These are phyloP conservation scores for Megaleporinus macrocephalus DNA, from an alignment of 2,113 vertebrate species.

Conservation along the genomic window DNA sequence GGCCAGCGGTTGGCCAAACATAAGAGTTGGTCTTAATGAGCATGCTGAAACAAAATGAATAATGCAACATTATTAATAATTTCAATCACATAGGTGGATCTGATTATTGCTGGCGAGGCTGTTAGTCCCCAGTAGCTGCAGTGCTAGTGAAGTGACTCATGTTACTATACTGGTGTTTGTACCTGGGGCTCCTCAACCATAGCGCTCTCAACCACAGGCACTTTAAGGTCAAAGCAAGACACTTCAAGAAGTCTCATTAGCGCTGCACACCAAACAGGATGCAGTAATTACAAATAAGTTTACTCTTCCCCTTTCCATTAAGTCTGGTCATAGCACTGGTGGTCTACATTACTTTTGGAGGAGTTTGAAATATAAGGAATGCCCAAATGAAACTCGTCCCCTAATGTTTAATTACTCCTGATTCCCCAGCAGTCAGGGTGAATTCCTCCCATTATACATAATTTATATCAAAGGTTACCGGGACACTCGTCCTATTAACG, in stretches of 20 bases:
- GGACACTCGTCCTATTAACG: constrained; percentile 73
- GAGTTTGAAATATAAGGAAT: constrained; percentile 59
- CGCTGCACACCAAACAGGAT: constrained; percentile 35
- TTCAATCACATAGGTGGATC: constrained; percentile 76
- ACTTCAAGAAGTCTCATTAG: constrained; percentile 42
- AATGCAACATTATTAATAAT: constrained; percentile 18
- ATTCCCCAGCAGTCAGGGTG: constrained; percentile 66
- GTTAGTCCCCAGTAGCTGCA: constrained; percentile 52
- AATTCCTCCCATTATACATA: constrained; percentile 62
- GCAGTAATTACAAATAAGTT: constrained; percentile 29
- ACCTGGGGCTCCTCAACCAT: constrained; percentile 63
- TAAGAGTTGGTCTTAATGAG: constrained; percentile 76
- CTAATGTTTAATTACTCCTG: constrained; percentile 66
- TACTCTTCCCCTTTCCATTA: not conserved
- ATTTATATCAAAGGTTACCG: constrained; percentile 80
- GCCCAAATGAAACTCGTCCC: constrained; percentile 60
- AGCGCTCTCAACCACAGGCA: constrained; percentile 57
- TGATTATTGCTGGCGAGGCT: constrained; percentile 57
- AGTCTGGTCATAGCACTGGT: not conserved
- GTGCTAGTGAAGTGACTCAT: constrained; percentile 62
- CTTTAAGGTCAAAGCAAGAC: constrained; percentile 66
- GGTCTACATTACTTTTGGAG: constrained; percentile 42
- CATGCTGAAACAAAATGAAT: constrained; percentile 69
- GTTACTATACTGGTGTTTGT: constrained; percentile 63
- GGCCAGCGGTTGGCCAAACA: constrained; percentile 77